A percentile compares a stretch with the other conserved stretches of the same genome.
These are phyloP conservation scores for Lasioglossum calceatum DNA, from an alignment of 2,888 invertebrate species.

Conservation along the genomic window DNA sequence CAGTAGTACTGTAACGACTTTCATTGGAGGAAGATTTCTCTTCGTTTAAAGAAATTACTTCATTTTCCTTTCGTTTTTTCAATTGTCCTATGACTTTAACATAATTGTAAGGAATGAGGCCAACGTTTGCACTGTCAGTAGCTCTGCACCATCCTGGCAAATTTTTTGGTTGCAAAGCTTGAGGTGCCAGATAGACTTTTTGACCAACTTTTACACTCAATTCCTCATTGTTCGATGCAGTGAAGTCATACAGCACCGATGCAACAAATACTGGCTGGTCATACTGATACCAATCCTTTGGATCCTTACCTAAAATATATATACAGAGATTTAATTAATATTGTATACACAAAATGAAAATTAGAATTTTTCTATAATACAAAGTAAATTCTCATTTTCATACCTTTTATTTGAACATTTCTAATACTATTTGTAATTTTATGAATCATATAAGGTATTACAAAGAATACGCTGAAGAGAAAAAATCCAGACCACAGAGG, in stretches of 20 bases:
- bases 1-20: background rate
- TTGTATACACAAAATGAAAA: background rate
- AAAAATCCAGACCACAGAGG: slow-evolving; percentile 50
- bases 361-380: background rate
- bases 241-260: slow-evolving; percentile 91
- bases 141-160: slow-evolving; percentile 81
- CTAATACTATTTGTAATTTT: slow-evolving; percentile 76
- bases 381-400: background rate
- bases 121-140: slow-evolving; percentile 78
- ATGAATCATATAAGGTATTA: slow-evolving; percentile 93
- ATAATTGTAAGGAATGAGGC: slow-evolving; percentile 80
- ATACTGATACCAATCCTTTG: slow-evolving; percentile 87
- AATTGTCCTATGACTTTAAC: slow-evolving; percentile 78
- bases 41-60: background rate
- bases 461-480: slow-evolving; percentile 90
- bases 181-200: slow-evolving; percentile 92
- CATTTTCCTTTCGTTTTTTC: slow-evolving; percentile 74
- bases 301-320: slow-evolving; percentile 87
- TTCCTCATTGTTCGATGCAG: slow-evolving; percentile 90
- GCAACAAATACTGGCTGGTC: slow-evolving; percentile 87
- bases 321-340: background rate
- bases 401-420: slow-evolving; percentile 74
- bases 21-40: slow-evolving; percentile 18
- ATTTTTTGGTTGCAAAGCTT: slow-evolving; percentile 90
- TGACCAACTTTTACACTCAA: slow-evolving; percentile 92